phyloP scores from a whole-genome alignment of 2,113 vertebrate genomes.

The Pterocles burchelli region DNA sequence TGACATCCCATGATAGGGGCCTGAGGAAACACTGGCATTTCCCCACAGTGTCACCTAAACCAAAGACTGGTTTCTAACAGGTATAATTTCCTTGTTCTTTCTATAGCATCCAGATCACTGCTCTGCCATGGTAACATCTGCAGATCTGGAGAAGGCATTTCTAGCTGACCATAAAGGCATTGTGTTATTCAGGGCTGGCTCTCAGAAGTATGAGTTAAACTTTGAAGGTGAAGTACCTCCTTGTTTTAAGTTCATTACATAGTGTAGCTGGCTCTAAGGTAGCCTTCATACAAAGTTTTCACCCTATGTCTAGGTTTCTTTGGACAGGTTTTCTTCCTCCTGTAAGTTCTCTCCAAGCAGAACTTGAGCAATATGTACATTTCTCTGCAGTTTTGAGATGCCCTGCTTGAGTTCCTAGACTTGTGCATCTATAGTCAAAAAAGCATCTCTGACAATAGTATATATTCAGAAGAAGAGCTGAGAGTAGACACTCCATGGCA shows the following conservation, averaged over 20 bases:
- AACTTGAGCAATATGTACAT: not conserved
- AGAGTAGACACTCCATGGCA: not conserved
- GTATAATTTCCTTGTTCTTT: not conserved
- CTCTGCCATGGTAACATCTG: conserved; percentile 71
- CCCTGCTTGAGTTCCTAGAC: not conserved
- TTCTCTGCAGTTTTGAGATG: not conserved
- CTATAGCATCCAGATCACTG: conserved; percentile 70
- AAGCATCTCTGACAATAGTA: not conserved
- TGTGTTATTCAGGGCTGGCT: conserved; percentile 75
- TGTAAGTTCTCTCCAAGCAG: not conserved
- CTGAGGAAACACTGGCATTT: not conserved
- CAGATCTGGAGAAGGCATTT: conserved; percentile 74
- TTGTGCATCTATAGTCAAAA: not conserved
- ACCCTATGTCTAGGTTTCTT: not conserved
- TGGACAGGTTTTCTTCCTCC: not conserved
- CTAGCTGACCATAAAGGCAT: conserved; percentile 30
- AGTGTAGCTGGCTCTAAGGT: not conserved
- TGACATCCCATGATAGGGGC: fast-evolving
- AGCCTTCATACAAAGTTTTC: not conserved
- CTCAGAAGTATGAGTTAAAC: conserved; percentile 72
- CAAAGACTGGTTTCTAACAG: not conserved
- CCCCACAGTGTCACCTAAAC: not conserved
- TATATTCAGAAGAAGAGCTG: not conserved
- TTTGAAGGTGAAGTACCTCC: conserved; percentile 75
- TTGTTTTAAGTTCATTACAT: not conserved